Conservation (phyloP, 2,888 invertebrate species). For the Chaetogeoica ovagalla region DNA sequence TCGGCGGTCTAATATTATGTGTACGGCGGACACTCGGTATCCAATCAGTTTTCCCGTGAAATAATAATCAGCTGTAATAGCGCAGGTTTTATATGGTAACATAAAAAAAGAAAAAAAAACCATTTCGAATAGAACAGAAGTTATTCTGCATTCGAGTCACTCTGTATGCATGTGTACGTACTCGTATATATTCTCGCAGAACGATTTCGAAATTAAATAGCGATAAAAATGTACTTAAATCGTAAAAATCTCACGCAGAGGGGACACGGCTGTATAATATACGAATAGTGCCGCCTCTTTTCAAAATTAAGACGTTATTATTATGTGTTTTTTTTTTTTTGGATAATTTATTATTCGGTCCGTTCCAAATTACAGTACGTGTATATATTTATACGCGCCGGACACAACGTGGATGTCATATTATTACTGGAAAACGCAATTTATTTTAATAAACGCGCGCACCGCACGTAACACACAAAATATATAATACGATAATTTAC, state of each 20-base stretch:
- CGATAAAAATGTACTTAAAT: constrained; percentile 39
- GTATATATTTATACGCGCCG: too few relatives aligned
- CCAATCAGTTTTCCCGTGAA: too few relatives aligned
- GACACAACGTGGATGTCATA: constrained; percentile 17
- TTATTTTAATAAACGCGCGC: constrained; percentile 31
- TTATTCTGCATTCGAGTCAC: too few relatives aligned
- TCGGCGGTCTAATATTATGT: too few relatives aligned
- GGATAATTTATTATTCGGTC: constrained; percentile 36
- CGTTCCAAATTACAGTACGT: constrained; percentile 31
- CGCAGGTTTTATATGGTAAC: too few relatives aligned
- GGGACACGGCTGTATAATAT: background rate
- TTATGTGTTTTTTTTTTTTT: too few relatives aligned
- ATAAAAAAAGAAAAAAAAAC: too few relatives aligned
- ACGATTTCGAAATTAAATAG: constrained; percentile 36
- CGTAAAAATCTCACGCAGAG: constrained; percentile 49
- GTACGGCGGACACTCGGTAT: too few relatives aligned
- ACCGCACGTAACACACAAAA: background rate
- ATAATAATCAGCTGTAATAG: too few relatives aligned
- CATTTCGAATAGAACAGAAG: too few relatives aligned
- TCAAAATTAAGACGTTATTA: constrained; percentile 47
- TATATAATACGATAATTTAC: constrained; percentile 1
- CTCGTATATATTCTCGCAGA: background rate
- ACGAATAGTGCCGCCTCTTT: constrained; percentile 31
- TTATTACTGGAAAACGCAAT: constrained; percentile 36
- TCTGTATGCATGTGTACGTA: too few relatives aligned